phyloP scores from a whole-genome alignment of 2,888 invertebrate species.

The Drosophila cracens region DNA sequence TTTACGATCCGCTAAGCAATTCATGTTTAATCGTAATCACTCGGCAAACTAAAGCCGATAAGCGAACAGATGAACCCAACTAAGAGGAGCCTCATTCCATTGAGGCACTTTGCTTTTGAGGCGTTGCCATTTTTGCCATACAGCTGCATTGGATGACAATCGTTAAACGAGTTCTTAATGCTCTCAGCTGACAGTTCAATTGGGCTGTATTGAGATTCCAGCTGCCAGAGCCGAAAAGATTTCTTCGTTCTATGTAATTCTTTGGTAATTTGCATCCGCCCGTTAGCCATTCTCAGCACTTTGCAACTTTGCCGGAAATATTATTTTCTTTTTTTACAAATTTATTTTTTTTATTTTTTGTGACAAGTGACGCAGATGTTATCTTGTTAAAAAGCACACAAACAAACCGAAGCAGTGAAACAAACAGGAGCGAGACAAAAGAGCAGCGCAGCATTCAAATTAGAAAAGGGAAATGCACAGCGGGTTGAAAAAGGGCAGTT shows the following conservation, averaged over 20 bases:
- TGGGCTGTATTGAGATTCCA: conserved; percentile 30
- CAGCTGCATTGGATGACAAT: conserved; percentile 33
- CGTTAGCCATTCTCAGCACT: conserved; percentile 38
- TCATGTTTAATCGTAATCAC: conserved; percentile 69
- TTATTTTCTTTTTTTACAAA: conserved; percentile 14
- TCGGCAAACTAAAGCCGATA: conserved; percentile 63
- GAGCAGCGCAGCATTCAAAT: conserved; percentile 58
- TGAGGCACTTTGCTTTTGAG: conserved; percentile 14
- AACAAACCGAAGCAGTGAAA: conserved; percentile 60
- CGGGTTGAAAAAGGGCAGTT: conserved; percentile 46
- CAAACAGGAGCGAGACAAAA: conserved; percentile 45
- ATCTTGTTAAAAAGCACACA: conserved; percentile 72
- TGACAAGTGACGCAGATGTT: conserved; percentile 74
- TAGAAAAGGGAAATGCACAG: conserved; percentile 69
- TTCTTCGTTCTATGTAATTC: conserved; percentile 63
- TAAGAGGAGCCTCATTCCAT: conserved; percentile 16
- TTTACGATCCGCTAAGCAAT: conserved; percentile 71
- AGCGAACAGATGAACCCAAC: conserved; percentile 56
- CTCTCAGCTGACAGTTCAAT: conserved; percentile 51
- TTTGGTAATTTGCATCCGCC: conserved; percentile 65
- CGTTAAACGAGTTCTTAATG: conserved; percentile 71
- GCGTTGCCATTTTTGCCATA: conserved; percentile 22
- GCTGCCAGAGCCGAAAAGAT: conserved; percentile 5
- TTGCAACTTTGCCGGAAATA: conserved; percentile 36
- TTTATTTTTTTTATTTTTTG: conserved; percentile 39